A percentile compares a stretch with the other conserved stretches of the same genome.
Evolutionary conservation across 1,140 invertebrate species (phyloP).

Genomic region (Centruroides vittatus): DNA sequence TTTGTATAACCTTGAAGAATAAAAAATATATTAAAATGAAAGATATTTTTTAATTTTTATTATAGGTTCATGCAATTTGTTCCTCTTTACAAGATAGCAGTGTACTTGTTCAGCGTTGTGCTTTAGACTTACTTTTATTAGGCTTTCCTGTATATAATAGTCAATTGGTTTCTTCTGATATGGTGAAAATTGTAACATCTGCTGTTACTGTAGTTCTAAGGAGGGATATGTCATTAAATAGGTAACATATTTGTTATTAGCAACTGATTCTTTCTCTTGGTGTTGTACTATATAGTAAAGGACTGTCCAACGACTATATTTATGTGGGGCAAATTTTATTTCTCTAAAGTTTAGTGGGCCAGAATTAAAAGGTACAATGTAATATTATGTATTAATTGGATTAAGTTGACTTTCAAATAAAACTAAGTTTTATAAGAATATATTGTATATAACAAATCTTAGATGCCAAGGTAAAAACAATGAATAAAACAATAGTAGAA

Average conservation of each 20-base stretch:
- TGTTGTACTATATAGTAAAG: neutral
- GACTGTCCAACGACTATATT: too few species aligned
- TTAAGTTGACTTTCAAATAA: too few species aligned
- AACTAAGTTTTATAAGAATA: too few species aligned
- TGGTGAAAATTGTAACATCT: slow-evolving; percentile 60
- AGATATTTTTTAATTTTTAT: neutral
- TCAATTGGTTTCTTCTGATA: slow-evolving; percentile 54
- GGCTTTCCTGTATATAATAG: slow-evolving; percentile 76
- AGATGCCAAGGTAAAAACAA: too few species aligned
- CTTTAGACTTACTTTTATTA: slow-evolving; percentile 65
- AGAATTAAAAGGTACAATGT: too few species aligned
- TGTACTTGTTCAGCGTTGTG: slow-evolving; percentile 72
- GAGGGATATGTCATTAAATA: slow-evolving; percentile 83
- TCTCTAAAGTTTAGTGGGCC: too few species aligned
- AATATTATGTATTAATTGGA: too few species aligned
- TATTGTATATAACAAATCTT: too few species aligned
- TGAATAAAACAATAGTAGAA: too few species aligned
- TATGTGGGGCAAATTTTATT: too few species aligned
- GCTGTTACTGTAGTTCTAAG: slow-evolving; percentile 68
- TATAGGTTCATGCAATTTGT: slow-evolving; percentile 47
- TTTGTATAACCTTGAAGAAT: neutral
- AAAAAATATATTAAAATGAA: neutral
- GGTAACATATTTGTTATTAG: slow-evolving; percentile 29
- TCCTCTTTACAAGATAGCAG: slow-evolving; percentile 61
- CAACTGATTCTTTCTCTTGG: neutral